Conservation (phyloP, 2,888 invertebrate species). For the Unio pictorum region DNA sequence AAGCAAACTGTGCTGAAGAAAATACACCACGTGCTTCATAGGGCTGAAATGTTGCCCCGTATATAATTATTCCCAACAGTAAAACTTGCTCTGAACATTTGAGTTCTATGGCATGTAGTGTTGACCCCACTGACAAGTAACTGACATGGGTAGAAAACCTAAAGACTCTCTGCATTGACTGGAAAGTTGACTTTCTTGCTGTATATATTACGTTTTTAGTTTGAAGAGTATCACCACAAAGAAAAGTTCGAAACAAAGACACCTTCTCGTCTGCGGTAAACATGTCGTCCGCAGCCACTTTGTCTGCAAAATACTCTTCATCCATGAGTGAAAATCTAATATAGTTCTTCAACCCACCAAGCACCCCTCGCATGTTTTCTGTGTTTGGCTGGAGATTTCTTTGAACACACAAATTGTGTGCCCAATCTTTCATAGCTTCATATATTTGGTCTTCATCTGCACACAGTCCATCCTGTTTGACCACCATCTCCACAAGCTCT, state of each 20-base stretch:
- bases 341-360: constrained; percentile 47
- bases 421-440: constrained; percentile 48
- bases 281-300: constrained; percentile 30
- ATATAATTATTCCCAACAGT: no score
- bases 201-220: no score
- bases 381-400: constrained; percentile 41
- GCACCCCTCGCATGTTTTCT: constrained; percentile 39
- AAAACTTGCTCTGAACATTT: no score
- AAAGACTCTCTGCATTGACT: no score
- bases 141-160: no score
- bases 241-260: constrained; percentile 28
- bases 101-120: no score
- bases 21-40: no score
- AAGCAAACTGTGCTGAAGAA: no score
- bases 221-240: constrained; percentile 3
- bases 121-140: no score
- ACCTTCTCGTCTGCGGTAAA: constrained; percentile 30
- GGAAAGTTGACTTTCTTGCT: no score
- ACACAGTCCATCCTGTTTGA: constrained; percentile 79
- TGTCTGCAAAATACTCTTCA: constrained; percentile 35
- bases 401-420: constrained; percentile 49
- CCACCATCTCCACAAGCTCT: constrained; percentile 78
- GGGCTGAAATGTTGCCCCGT: no score
- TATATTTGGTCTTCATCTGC: constrained; percentile 72
- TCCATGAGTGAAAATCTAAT: constrained; percentile 57